A percentile compares a stretch with the other conserved stretches of the same genome.
These are phyloP conservation scores for Tyria jacobaeae DNA, from an alignment of 2,888 invertebrate genomes.

Conservation along the genomic window DNA sequence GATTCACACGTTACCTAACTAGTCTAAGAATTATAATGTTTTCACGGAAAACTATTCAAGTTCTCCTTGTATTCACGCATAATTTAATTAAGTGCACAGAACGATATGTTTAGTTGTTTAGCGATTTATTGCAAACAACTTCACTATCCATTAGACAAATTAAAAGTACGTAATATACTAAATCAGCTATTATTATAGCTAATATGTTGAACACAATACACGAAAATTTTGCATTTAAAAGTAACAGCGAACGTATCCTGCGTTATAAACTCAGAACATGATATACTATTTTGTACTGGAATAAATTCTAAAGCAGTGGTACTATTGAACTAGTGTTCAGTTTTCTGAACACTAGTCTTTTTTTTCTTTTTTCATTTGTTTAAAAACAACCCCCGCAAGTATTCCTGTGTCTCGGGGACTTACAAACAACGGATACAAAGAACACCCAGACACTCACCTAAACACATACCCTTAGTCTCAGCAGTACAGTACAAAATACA, in stretches of 20 bases:
- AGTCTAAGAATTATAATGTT: not conserved
- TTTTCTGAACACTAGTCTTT: no score
- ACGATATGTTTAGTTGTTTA: conserved; percentile 1
- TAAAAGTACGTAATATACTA: not conserved
- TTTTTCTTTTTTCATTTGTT: no score
- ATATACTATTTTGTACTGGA: not conserved
- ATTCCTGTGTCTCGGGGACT: no score
- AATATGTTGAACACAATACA: not conserved
- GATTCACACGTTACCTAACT: conserved; percentile 3
- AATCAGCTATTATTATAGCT: not conserved
- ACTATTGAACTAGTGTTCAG: no score
- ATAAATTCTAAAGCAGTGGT: not conserved
- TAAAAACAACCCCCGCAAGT: no score
- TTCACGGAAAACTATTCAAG: conserved; percentile 11
- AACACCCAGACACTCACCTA: no score
- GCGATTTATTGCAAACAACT: not conserved
- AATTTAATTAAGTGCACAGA: not conserved
- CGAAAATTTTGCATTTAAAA: not conserved
- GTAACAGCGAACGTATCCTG: not conserved
- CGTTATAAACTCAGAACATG: not conserved
- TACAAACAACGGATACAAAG: no score
- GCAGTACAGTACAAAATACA: no score
- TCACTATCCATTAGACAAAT: not conserved
- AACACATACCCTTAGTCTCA: no score
- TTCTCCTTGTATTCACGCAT: conserved; percentile 4